Evolutionary conservation across 2,797 vertebrate genomes (phyloP), one percentile per base, ranked within the genome.

Genomic region (Sebastes elongatus): DNA sequence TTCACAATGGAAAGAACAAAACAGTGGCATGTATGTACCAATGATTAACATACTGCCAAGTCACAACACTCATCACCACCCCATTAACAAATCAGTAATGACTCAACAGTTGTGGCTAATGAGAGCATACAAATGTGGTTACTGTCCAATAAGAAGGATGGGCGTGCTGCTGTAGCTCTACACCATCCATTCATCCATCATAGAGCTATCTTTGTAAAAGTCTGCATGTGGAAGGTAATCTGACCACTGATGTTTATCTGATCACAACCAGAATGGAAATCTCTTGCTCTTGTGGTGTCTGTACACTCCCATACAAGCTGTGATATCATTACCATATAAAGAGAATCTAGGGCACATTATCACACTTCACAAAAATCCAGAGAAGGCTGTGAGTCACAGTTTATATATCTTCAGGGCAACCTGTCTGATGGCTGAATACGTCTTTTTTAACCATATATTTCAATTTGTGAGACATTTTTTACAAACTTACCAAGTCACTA

Each of bases 321-420:
- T 71, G 61, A 71, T 25, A 70, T 57, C 42, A 69, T 60, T 46
- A 53, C 70, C 75, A 56, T 68, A 71, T 20, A 42, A 42, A 68
- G 62, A 73, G 27, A 62, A 76, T 65, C 33, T 65, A 13, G 71
- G 72, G 25, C 64, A 78, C 81, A 80, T 84, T 71, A 86, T 87
- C 82, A 69, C 86, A 88, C 79, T 16, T 23, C 42, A 86, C 20
- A 85, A 81, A 80, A 28, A 86, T 80, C 35, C 60, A 38, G 20
- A 13, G 64, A 57, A n/a, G 49, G 49, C 49, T 4, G 1, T 83
- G 87, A 90, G 85, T 92, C 87, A 92, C 38, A 53, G 65, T 70
- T 74, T 80, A 35, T 80, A 42, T 61, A 56, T 61, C 42, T 63
- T 60, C 20, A 57, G 38, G 59, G 1, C 0, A 81, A 78, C 64